Evolutionary conservation across 2,888 invertebrate species (phyloP), one percentile per base, ranked within the genome.

Genomic region (Phortica magna): DNA sequence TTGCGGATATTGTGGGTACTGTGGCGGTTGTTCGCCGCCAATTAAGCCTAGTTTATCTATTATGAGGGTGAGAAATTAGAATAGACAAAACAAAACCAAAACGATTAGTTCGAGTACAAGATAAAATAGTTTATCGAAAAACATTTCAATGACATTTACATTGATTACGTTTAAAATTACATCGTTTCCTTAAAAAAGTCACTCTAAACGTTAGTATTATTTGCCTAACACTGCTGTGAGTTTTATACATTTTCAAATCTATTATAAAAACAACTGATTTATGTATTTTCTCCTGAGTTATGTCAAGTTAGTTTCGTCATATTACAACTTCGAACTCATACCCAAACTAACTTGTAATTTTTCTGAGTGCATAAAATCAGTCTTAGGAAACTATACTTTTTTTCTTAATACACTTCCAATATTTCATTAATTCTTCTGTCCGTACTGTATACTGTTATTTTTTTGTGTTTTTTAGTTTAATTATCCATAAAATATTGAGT

Each of bases 1-100:
- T 91, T 78, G 93, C 93, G 80, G 90, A 83, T 90, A 90, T 81
- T 89, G 90, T 93, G 83, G 90, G 84, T 91, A 91, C 83, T 90
- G 91, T 76, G 89, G 91, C 79, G 88, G 91, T 82, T 85, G 88
- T 80, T 91, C 91, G 77, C 91, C 90, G 78, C 91, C 91, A 84
- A 91, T 91, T 84, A 91, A 89, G 80, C 91, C 91, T 80, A 91
- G 89, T 89, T 91, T 91, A 85, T 90, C 91, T 91, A 81, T 75
- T 31, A 59, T 65, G 65, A 68, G 57, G 71, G 57, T 76, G 53
- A 43, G 48, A 57, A 39, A 10, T 73, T 76, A 19, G n/a, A 68
- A 67, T 17, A 9, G 1, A 10, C 1, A 59, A 14, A 67, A 31
- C 6, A 73, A 42, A 7, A 43, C 12, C 22, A 65, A 43, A 64